Evolutionary conservation across 2,113 vertebrate genomes (phyloP), one percentile per base, ranked within the genome.

Genomic region (Romanogobio albipinnatus): DNA sequence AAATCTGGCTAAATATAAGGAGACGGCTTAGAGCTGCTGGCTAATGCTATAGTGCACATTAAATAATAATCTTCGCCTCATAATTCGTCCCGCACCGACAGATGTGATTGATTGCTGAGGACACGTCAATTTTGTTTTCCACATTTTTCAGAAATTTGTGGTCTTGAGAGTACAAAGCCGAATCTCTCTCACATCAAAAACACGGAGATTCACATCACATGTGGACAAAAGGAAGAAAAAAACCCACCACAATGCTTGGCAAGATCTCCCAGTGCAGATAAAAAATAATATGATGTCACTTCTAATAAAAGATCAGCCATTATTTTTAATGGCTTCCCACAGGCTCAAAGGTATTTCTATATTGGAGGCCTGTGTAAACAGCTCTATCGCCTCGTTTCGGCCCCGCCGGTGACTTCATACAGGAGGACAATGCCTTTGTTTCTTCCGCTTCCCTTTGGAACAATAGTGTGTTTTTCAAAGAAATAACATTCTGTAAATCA

Each of bases 341-440:
- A 86, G 87, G 88, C 80, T 84, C 45, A 10, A 88, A 89, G 90
- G 92, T 90, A 92, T 93, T 94, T 92, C 86, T 91, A 87, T 86
- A 87, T 86, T 86, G 77, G 92, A 87, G 88, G 90, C 88, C 92
- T 89, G 93, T 92, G 89, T 90, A 91, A 91, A 93, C 91, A 93
- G 89, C 86, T 86, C 84, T 90, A 91, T 94, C 92, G 91, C 83
- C 83, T 89, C 89, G 79, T 85, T 86, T 88, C 84, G 87, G 88
- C 93, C 88, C 89, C 90, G 90, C 90, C 88, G 89, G 93, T 94
- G 92, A 94, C 90, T 91, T 94, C 93, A 94, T 89, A 88, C 89
- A 91, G 93, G 93, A 94, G 93, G 91, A 89, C 89, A 89, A 92
- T 91, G 89, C 87, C 88, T 87, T 92, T 94, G 94, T 94, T 93